Conservation (phyloP, 1,140 invertebrate species). For the Vanessa atalanta region DNA sequence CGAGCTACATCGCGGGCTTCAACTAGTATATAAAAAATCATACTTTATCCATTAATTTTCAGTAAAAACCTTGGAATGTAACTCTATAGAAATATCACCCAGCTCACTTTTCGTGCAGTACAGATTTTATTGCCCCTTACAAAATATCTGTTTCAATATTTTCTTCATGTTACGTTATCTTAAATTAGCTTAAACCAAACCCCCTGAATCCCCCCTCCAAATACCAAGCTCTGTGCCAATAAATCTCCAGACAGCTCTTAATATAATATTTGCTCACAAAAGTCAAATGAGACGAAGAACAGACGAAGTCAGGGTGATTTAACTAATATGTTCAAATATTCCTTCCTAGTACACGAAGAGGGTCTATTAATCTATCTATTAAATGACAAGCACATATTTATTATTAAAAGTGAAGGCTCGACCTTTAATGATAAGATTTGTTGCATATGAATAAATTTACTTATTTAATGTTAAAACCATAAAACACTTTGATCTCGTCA, state of each 20-base stretch:
- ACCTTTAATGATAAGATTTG: background rate
- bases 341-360: background rate
- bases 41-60: too few species aligned
- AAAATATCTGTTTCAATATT: too few species aligned
- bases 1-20: too few species aligned
- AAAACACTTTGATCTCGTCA: background rate
- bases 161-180: too few species aligned
- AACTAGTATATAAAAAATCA: too few species aligned
- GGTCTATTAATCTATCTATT: background rate
- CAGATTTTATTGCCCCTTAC: too few species aligned
- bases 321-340: background rate
- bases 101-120: too few species aligned
- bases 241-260: background rate
- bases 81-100: too few species aligned
- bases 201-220: too few species aligned
- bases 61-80: too few species aligned
- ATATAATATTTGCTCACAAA: too few species aligned
- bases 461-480: background rate
- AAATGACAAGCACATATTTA: background rate
- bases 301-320: background rate
- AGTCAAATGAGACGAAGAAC: background rate
- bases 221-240: background rate
- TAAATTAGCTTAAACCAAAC: too few species aligned
- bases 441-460: background rate
- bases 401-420: background rate